Conservation (phyloP, 2,113 vertebrate genomes). For the Halichoeres trimaculatus region DNA sequence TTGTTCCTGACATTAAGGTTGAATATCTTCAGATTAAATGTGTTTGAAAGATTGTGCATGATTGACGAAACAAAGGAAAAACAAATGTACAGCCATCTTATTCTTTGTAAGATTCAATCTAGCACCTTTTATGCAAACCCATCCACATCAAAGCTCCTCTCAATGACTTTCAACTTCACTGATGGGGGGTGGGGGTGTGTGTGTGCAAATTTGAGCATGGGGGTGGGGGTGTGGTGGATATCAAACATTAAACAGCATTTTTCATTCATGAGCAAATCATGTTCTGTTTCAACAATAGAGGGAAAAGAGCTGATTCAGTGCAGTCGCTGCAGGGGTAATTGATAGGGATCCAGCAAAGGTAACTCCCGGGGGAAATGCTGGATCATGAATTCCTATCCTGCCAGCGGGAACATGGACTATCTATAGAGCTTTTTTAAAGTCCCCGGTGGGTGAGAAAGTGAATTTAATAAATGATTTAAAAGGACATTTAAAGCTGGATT, state of each 20-base stretch:
- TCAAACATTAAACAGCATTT: constrained; percentile 82
- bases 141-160: constrained; percentile 68
- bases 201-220: background rate
- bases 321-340: constrained; percentile 79
- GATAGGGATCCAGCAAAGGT: constrained; percentile 80
- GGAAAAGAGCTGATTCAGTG: constrained; percentile 80
- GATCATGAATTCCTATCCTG: constrained; percentile 74
- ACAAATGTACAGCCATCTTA: constrained; percentile 48
- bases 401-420: constrained; percentile 67
- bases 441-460: constrained; percentile 55
- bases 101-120: constrained; percentile 53
- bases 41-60: constrained; percentile 25
- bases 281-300: constrained; percentile 78
- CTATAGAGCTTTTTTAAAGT: constrained; percentile 49
- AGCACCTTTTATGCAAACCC: constrained; percentile 51
- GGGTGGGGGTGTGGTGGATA: constrained; percentile 26
- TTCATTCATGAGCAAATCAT: constrained; percentile 82
- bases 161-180: constrained; percentile 65
- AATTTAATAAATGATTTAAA: constrained; percentile 69
- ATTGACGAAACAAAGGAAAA: constrained; percentile 49
- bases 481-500: constrained; percentile 63
- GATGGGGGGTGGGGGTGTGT: constrained; percentile 8
- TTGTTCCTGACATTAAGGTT: constrained; percentile 7
- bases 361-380: constrained; percentile 72
- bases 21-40: constrained; percentile 5